phyloP scores from a whole-genome alignment of 1,140 invertebrate genomes.

The Ostrea edulis region DNA sequence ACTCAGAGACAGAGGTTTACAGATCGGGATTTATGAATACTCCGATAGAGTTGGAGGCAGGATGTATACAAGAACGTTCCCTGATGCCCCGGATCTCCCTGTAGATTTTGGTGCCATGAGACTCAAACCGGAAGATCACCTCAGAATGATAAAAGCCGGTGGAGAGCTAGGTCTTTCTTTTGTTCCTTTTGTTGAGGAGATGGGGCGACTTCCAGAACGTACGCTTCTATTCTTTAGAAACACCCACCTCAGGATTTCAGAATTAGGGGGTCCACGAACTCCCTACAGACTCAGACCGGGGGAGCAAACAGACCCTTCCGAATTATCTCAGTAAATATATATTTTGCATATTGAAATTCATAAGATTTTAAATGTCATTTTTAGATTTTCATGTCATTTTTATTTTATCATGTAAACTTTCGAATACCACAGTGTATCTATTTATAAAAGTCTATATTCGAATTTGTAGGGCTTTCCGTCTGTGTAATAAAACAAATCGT shows the following conservation, averaged over 20 bases:
- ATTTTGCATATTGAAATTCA: too few relatives aligned
- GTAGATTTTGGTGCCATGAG: constrained; percentile 58
- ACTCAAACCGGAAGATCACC: not conserved
- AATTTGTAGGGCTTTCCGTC: not conserved
- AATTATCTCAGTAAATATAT: not conserved
- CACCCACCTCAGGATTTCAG: not conserved
- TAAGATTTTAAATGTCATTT: too few relatives aligned
- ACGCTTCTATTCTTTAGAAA: not conserved
- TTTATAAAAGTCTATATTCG: not conserved
- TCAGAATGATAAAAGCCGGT: constrained; percentile 4
- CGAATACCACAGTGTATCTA: not conserved
- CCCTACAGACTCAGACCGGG: not conserved
- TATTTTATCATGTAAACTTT: not conserved
- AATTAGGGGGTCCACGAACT: not conserved
- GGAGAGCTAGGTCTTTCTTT: not conserved
- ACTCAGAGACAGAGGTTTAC: constrained; percentile 48
- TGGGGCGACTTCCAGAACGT: not conserved
- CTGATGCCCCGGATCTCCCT: constrained; percentile 37
- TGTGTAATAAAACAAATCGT: not conserved
- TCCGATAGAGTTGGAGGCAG: constrained; percentile 57
- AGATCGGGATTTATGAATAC: constrained; percentile 56
- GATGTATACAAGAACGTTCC: constrained; percentile 42
- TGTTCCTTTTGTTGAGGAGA: not conserved
- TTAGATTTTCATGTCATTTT: too few relatives aligned
- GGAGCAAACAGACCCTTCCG: not conserved